Evolutionary conservation across 1,140 invertebrate genomes (phyloP), one percentile per base, ranked within the genome.

Genomic region (Neodiprion pinetum): DNA sequence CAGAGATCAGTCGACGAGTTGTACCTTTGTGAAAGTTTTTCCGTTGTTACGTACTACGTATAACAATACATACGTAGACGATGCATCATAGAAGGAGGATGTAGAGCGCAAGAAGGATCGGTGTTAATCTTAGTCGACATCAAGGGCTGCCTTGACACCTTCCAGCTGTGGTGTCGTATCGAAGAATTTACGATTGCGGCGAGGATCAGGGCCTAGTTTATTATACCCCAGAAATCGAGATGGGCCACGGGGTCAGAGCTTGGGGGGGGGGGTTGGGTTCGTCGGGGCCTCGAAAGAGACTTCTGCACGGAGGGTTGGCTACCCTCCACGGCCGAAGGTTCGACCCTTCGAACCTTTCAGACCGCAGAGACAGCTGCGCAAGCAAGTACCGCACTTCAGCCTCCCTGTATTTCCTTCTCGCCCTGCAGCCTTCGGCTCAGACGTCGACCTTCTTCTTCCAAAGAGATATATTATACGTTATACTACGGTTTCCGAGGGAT

Each of bases 371-470:
- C 80, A 83, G 80, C 81, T 83, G 81, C 80, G 61, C 61, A 72
- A 75, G 81, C 78, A 83, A 81, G 83, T 84, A 83, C 81, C n/a
- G 9, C 40, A 17, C 67, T 69, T 69, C 21, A 47, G 67, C 21
- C 67, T 69, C 67, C 14, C 4, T 11, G n/a, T 21, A 47, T 21
- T 69, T 69, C 53, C 53, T 17, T 61, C n/a, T 17, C 28, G 28
- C 53, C 53, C n/a, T 12, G 53, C 53, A 12, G 53, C 11, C 53
- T 61, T 9, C 11, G 53, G 53, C n/a, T 14, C 28, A 12, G 53
- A 61, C 53, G 11, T 5, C 53, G 53, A 61, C 53, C 53, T 61
- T 61, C 11, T 61, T 61, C 53, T 17, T 14, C 53, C n/a, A 61
- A 17, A 61, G 28, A 40, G 11, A 61, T 61, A 11, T 61, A 61